Percentiles rank a stretch among this genome's conserved stretches.
Conservation (phyloP, 37 sponge, comb jelly and placozoan genomes). For the Spongilla lacustris region DNA sequence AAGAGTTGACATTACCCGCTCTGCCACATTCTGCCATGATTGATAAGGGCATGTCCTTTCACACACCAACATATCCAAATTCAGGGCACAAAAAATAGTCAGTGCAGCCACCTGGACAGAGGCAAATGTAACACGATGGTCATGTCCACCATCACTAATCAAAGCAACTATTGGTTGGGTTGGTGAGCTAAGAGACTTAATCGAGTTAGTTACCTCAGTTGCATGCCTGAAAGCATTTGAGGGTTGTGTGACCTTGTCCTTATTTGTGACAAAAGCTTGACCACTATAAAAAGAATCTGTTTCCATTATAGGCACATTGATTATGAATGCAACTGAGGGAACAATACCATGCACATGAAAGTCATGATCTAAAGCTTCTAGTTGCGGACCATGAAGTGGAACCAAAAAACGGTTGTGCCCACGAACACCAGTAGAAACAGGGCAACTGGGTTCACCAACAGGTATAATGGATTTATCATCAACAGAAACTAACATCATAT, state of each 20-base stretch:
- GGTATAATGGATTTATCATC: constrained; percentile 43
- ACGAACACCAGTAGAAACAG: constrained; percentile 25
- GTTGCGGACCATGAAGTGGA: neutral
- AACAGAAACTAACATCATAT: too few relatives aligned
- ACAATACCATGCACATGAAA: constrained; percentile 27
- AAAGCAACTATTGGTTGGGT: constrained; percentile 8
- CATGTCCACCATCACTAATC: constrained; percentile 11
- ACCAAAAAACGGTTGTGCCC: constrained; percentile 6
- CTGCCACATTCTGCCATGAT: constrained; percentile 39
- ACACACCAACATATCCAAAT: constrained; percentile 31
- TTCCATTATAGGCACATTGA: constrained; percentile 8
- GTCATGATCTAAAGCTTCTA: constrained; percentile 42
- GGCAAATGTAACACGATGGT: constrained; percentile 42
- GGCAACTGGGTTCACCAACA: constrained; percentile 30
- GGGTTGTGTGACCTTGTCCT: constrained; percentile 23
- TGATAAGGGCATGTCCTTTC: constrained; percentile 29
- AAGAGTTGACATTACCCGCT: constrained; percentile 25
- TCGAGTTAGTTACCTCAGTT: neutral
- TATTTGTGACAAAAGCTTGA: constrained; percentile 21
- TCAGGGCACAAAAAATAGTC: neutral
- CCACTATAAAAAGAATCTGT: constrained; percentile 32
- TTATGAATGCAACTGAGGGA: constrained; percentile 28
- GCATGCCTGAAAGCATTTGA: constrained; percentile 19
- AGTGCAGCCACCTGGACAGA: constrained; percentile 26
- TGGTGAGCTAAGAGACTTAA: neutral